Evolutionary conservation across 2,113 vertebrate species (phyloP).

Genomic region (Nesoenas mayeri): DNA sequence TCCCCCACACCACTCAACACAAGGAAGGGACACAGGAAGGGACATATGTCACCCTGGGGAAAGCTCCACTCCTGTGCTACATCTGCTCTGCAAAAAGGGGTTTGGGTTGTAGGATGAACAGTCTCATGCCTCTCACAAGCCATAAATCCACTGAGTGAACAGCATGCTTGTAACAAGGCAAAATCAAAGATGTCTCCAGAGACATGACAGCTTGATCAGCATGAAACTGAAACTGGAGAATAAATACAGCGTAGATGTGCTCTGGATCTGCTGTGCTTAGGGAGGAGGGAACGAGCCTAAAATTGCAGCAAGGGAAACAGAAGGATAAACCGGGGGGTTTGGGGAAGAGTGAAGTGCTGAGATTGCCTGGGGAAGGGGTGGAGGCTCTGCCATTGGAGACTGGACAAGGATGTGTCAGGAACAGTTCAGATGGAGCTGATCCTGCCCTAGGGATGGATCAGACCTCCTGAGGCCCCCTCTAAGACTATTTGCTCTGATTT

Average conservation of each 20-base stretch:
- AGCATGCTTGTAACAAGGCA: too few species aligned
- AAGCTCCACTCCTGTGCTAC: not conserved
- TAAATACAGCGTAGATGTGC: not conserved
- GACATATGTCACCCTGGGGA: not conserved
- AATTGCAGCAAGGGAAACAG: not conserved
- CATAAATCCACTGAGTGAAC: fast-evolving
- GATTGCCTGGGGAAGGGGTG: not conserved
- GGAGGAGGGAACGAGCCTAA: not conserved
- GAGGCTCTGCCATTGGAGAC: not conserved
- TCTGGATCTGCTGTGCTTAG: not conserved
- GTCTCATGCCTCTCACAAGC: not conserved
- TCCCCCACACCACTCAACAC: not conserved
- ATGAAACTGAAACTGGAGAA: not conserved
- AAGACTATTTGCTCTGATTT: not conserved
- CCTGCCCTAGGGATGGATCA: not conserved
- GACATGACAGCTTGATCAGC: not conserved
- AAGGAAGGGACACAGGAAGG: not conserved
- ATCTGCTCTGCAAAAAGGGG: not conserved
- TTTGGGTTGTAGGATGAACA: not conserved
- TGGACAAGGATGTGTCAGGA: not conserved
- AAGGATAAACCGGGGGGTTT: not conserved
- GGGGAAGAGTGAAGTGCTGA: not conserved
- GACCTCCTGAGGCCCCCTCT: not conserved
- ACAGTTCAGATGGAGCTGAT: not conserved
- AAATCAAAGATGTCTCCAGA: not conserved